Base-by-base conservation (phyloP, 2,797 vertebrate genomes). In the Valencia hispanica region DNA sequence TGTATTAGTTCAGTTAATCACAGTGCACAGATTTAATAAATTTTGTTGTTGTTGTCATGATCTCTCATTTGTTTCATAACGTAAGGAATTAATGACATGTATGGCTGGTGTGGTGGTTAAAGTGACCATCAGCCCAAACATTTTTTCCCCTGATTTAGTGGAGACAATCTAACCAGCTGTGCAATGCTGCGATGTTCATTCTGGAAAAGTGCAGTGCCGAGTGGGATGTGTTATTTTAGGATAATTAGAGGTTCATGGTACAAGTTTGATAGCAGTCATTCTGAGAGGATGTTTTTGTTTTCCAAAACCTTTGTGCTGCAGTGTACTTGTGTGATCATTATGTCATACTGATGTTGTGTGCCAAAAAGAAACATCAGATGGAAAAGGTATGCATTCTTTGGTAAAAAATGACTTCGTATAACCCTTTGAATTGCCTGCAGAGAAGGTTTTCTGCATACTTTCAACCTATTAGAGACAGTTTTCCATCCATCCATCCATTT, bases 91-190 rank as follows among this genome's bases (percentile, higher is more conserved):
- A n/a, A 17, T 70, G 55, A 36, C 20, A 39, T 68, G 41, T 32
- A 12, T 68, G 69, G 53, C 36, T 50, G 63, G 74, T 39, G 72
- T 20, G 43, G 59, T 18, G 45, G 51, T 63, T 63, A 25, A 20
- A 68, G 5, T 36, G 36, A 57, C 47, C 25, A 39, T 68, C 65
- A 68, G 65, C 25, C 15, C 25, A 14, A 66, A 68, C 15, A n/a
- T 27, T 17, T 91, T 84, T 83, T 65, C 81, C n/a, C 80, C 30
- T 82, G 65, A 27, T 41, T 85, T 59, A 53, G 53, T 66, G 1
- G 41, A 61, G 45, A 77, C 66, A 27, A 77, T 80, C 80, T 22
- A 70, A 68, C 74, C 50, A 69, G 63, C 71, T 50, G 53, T 73
- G 43, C 36, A 43, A 39, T 36, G 30, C 74, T 70, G 2, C 25